Base-by-base conservation (phyloP, 2,888 invertebrate species). In the Stomorhina lunata region DNA sequence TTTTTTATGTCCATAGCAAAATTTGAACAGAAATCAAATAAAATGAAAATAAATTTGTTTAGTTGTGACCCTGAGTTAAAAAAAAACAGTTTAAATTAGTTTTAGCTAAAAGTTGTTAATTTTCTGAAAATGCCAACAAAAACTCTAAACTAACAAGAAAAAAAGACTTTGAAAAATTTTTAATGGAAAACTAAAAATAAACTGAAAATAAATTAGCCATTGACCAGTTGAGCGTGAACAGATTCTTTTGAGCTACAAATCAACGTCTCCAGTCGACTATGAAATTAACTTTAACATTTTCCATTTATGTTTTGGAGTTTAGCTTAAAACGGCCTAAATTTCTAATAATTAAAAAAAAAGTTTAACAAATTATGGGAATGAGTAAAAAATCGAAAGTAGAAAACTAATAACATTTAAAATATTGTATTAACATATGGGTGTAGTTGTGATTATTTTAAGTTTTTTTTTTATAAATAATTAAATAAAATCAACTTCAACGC, bases 201-300 rank as follows among this genome's bases (percentile, higher is more conserved):
- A n/a, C n/a, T n/a, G n/a, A n/a, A n/a, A n/a, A 22, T 61, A 25
- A 17, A 20, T 55, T 40, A 25, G 27, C 55, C 55, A 69, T 57
- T 69, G 69, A 43, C 17, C 55, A 55, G 43, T 57, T 29, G 50
- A 69, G 43, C 69, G 12, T 55, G 15, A 40, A 40, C 34, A 69
- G n/a, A 69, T 43, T 55, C 53, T 53, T 55, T 69, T 25, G 22
- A 10, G 55, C n/a, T n/a, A n/a, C 32, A 32, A 4, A 32, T 32
- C 32, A 32, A 32, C 5, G n/a, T 29, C 55, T 69, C 17, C 69
- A 69, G 9, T 43, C 40, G 55, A 55, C 69, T 69, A 57, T 69
- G 69, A 69, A 69, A 69, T 69, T 69, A 69, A 69, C 55, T 43
- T 9, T 10, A 65, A 68, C 34, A 32, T 4, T 6, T 32, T 32